phyloP scores from a whole-genome alignment of 2,113 vertebrate genomes.

The Spea bombifrons region DNA sequence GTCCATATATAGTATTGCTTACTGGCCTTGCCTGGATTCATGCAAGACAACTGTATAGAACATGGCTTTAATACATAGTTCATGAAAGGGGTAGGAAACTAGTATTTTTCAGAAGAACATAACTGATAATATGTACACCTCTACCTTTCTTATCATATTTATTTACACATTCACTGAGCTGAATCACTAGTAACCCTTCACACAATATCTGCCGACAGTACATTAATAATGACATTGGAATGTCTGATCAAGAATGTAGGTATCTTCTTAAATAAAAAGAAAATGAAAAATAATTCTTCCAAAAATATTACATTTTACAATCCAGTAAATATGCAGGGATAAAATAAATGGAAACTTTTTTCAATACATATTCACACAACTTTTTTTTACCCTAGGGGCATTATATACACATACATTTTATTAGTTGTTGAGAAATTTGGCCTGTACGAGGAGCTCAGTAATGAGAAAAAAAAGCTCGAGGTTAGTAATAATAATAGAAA shows the following conservation, averaged over 20 bases:
- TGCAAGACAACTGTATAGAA: conserved; percentile 59
- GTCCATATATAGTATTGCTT: conserved; percentile 67
- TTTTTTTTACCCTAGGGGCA: too few species aligned
- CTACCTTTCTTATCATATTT: not conserved
- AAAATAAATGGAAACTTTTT: too few species aligned
- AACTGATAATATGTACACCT: too few species aligned
- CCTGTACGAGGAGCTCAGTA: too few species aligned
- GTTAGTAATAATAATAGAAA: too few species aligned
- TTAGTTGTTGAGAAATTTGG: too few species aligned
- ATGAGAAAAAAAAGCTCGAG: too few species aligned
- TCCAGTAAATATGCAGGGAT: too few species aligned
- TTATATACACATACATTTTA: too few species aligned
- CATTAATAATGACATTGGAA: not conserved
- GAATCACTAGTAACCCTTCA: not conserved
- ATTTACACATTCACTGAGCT: conserved; percentile 12
- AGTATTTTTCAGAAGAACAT: not conserved
- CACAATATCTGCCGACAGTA: conserved; percentile 6
- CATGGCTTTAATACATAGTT: conserved; percentile 59
- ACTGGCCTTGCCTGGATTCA: conserved; percentile 60
- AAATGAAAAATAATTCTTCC: not conserved
- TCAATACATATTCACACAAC: too few species aligned
- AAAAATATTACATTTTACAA: too few species aligned
- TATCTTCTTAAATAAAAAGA: not conserved
- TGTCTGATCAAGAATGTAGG: not conserved
- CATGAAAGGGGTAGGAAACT: conserved; percentile 40